These are phyloP conservation scores for Casuarius casuarius DNA, from an alignment of 2,113 vertebrate genomes.

Conservation along the genomic window DNA sequence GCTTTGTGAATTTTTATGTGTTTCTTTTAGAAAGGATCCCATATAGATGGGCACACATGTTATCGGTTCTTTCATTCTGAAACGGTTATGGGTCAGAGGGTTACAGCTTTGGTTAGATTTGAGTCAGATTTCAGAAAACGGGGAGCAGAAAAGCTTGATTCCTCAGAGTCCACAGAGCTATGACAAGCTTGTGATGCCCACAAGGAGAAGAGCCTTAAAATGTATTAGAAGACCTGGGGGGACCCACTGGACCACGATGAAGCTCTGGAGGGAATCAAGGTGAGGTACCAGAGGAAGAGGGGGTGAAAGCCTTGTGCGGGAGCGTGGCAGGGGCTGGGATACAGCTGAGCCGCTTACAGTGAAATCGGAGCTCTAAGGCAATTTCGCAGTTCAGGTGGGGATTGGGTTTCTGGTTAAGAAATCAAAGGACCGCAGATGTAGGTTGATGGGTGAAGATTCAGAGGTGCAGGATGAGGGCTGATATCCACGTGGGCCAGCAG, in stretches of 20 bases:
- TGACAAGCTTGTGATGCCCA: background rate
- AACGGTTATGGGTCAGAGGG: background rate
- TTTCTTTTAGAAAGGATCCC: background rate
- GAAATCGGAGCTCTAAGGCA: background rate
- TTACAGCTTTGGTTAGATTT: background rate
- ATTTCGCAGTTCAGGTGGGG: fast-evolving
- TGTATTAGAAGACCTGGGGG: fast-evolving
- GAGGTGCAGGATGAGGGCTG: fast-evolving
- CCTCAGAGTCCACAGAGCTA: background rate
- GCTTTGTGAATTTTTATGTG: fast-evolving
- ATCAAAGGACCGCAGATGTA: fast-evolving
- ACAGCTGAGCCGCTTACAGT: fast-evolving
- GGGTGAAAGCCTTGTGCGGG: background rate
- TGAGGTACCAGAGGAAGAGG: background rate
- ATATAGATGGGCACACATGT: fast-evolving
- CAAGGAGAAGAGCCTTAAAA: background rate
- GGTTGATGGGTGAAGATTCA: background rate
- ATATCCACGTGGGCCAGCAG: fast-evolving
- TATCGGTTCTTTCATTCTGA: background rate
- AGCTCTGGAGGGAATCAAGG: background rate
- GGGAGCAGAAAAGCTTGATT: background rate
- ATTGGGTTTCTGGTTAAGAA: background rate
- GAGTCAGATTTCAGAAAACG: background rate
- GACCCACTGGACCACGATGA: fast-evolving
- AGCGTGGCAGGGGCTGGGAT: too few species aligned